Percentiles rank a stretch among this genome's conserved stretches.
Conservation (phyloP, 2,888 invertebrate genomes). For the Eulithis prunata region DNA sequence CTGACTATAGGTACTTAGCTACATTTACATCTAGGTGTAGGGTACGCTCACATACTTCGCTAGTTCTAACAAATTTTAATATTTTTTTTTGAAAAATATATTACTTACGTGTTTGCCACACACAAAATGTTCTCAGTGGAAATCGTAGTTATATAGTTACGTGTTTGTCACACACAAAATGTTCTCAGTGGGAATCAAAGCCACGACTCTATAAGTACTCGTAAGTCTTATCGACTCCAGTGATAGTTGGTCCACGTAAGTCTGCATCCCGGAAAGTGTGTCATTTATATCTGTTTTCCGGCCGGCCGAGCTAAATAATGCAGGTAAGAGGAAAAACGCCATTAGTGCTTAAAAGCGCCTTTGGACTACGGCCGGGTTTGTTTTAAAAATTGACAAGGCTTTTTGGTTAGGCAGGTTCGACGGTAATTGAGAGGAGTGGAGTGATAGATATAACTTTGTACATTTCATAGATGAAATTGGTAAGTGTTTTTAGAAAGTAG, state of each 20-base stretch:
- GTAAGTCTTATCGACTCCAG: constrained; percentile 4
- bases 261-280: constrained; percentile 48
- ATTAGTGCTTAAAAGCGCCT: constrained; percentile 63
- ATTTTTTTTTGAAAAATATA: no score
- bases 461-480: background rate
- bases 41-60: no score
- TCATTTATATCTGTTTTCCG: constrained; percentile 64
- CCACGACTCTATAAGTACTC: no score
- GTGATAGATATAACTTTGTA: background rate
- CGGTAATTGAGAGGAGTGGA: constrained; percentile 3
- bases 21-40: no score
- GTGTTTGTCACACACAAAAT: no score
- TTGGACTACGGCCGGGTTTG: constrained; percentile 38
- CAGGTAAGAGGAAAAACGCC: constrained; percentile 54
- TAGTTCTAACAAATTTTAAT: no score
- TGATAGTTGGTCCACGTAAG: background rate
- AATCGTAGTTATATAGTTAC: no score
- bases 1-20: no score
- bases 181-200: no score
- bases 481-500: no score
- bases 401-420: constrained; percentile 19
- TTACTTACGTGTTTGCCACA: no score
- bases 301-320: constrained; percentile 62
- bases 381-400: constrained; percentile 40
- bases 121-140: no score